Percentiles rank a stretch among this genome's conserved stretches.
These are phyloP conservation scores for Pipistrellus nathusii DNA, from an alignment of 2,797 vertebrate species.

Conservation along the genomic window DNA sequence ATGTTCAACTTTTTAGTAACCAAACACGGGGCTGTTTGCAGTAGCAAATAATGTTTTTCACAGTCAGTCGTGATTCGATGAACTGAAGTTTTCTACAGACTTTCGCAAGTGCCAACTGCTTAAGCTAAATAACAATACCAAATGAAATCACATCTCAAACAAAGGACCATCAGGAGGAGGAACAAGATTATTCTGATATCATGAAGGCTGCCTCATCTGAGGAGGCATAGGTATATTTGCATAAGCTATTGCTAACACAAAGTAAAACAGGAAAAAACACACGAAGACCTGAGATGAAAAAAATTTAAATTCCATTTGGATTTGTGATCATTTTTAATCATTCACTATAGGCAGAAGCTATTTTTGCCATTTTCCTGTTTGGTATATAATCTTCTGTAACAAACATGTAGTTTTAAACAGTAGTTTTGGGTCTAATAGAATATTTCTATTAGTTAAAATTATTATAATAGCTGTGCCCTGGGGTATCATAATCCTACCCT, in stretches of 20 bases:
- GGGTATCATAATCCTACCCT: conserved; percentile 52
- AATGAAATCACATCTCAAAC: conserved; percentile 61
- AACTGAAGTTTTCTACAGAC: conserved; percentile 59
- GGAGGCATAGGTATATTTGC: not conserved
- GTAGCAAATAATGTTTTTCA: conserved; percentile 28
- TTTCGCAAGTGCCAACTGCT: conserved; percentile 66
- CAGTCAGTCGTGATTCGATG: conserved; percentile 49
- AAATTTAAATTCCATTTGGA: conserved; percentile 53
- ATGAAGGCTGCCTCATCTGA: not conserved
- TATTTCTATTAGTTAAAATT: conserved; percentile 74
- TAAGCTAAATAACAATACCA: conserved; percentile 62
- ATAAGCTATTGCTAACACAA: conserved; percentile 60
- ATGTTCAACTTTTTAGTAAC: conserved; percentile 51
- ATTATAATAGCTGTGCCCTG: conserved; percentile 52
- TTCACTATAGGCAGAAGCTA: not conserved
- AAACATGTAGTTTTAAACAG: conserved; percentile 69
- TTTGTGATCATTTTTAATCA: conserved; percentile 42
- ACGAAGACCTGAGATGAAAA: conserved; percentile 39
- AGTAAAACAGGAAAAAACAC: conserved; percentile 56
- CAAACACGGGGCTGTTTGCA: conserved; percentile 46
- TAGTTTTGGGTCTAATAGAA: conserved; percentile 50
- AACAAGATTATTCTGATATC: conserved; percentile 38
- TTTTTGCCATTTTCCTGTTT: conserved; percentile 46
- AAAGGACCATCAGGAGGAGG: conserved; percentile 56
- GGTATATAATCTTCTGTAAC: conserved; percentile 51